Conservation (phyloP, 2,797 vertebrate genomes). For the Phoxinus dragarum region DNA sequence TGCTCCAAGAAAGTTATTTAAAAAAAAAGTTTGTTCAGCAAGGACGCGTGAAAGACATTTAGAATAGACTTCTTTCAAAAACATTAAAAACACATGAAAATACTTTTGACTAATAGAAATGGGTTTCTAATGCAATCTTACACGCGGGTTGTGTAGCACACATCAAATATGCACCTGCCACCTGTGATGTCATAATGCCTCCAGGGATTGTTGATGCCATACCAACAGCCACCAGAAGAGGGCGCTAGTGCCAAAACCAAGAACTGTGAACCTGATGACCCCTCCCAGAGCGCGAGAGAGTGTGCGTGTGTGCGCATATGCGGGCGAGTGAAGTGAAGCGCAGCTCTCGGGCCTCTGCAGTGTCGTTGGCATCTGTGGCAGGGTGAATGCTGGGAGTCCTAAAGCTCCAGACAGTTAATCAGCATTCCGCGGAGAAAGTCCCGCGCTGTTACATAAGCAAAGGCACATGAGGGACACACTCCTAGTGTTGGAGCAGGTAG, state of each 20-base stretch:
- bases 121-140: background rate
- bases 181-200: slow-evolving; percentile 22
- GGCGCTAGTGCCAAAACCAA: slow-evolving; percentile 51
- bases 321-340: slow-evolving; percentile 44
- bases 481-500: slow-evolving; percentile 36
- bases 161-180: background rate
- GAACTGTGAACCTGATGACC: slow-evolving; percentile 54
- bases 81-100: background rate
- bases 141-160: background rate
- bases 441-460: slow-evolving; percentile 79
- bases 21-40: too few species aligned
- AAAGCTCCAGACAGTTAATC: slow-evolving; percentile 78
- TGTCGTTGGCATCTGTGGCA: slow-evolving; percentile 50
- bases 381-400: slow-evolving; percentile 69
- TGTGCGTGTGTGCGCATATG: slow-evolving; percentile 15
- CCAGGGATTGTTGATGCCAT: slow-evolving; percentile 35
- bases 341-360: slow-evolving; percentile 52
- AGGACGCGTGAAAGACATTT: too few species aligned
- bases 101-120: background rate
- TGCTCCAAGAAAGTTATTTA: too few species aligned
- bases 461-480: slow-evolving; percentile 83
- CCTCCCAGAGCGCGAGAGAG: background rate
- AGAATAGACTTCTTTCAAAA: background rate
- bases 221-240: slow-evolving; percentile 53
- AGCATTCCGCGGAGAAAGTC: slow-evolving; percentile 79